Base-by-base conservation (phyloP, 1,140 invertebrate species). In the Meteorus sp. region DNA sequence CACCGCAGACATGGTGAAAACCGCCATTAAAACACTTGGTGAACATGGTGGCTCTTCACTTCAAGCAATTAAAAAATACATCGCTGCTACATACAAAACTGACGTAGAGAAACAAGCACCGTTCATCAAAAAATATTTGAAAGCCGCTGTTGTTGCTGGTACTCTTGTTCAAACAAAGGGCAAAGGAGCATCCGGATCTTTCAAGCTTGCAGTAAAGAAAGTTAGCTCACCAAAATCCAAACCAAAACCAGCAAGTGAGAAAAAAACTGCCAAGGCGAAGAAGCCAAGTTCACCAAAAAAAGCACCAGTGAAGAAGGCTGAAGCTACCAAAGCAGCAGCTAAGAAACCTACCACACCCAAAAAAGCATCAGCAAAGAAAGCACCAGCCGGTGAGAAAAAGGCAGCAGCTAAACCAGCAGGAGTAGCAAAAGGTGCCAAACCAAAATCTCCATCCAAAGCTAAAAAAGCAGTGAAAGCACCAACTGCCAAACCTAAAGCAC, bases 11-110 rank as follows among this genome's bases (percentile, higher is more conserved):
- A 82, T 83, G 82, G 81, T 88, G 1, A 81, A 74, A 62, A 79
- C 75, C 47, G 85, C 86, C 20, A 86, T 88, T 65, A 79, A 75
- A 51, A 76, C 72, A 35, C 68, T 88, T 55, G 85, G 85, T 61
- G 84, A 86, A 60, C 77, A 82, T 39, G 80, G 80, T 59, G 85
- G 85, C 6, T 85, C 83, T 2, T 85, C 84, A 1, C 72, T 85
- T 27, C 78, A 82, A 62, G 85, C 84, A 17, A 86, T 87, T 69
- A 85, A 86, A 69, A 87, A 86, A 66, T 86, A 85, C 72, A 82
- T 86, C 44, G 66, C 76, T 27, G 74, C 80, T 9, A 81, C 78
- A 51, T 85, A 84, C 75, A 85, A 84, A 47, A 73, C 84, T 13
- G 84, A 85, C 71, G 76, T 79, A 13, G 81, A 84, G 56, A 84